Conservation (phyloP, 2,888 invertebrate species). For the Cantharis flavilabris region DNA sequence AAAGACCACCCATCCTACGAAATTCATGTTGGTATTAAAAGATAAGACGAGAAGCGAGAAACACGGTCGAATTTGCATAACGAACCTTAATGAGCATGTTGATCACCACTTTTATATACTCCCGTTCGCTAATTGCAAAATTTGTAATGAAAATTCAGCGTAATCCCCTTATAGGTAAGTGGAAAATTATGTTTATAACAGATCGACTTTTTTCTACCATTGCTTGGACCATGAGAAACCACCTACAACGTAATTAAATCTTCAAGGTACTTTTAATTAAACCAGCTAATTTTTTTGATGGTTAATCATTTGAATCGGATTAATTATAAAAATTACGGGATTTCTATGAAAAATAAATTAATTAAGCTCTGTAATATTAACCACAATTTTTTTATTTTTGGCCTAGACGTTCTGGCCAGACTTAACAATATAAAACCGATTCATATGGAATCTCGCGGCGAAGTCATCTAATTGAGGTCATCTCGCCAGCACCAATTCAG, state of each 20-base stretch:
- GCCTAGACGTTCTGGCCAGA: no score
- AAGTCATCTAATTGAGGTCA: no score
- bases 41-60: slow-evolving; percentile 24
- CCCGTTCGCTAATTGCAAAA: slow-evolving; percentile 25
- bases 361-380: not conserved
- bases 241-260: slow-evolving; percentile 1
- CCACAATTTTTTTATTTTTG: no score
- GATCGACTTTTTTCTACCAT: not conserved
- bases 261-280: not conserved
- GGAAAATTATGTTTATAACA: not conserved
- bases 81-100: slow-evolving; percentile 29
- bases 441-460: no score
- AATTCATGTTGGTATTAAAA: slow-evolving; percentile 12
- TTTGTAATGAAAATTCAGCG: slow-evolving; percentile 17
- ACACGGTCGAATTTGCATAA: slow-evolving; percentile 28
- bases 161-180: not conserved
- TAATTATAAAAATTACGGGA: not conserved
- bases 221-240: not conserved
- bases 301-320: not conserved
- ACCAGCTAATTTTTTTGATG: not conserved
- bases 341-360: not conserved
- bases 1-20: slow-evolving; percentile 12
- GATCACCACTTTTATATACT: slow-evolving; percentile 16
- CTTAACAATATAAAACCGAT: no score
- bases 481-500: no score